phyloP scores from a whole-genome alignment of 2,113 vertebrate species.

The Dicrurus megarhynchus region DNA sequence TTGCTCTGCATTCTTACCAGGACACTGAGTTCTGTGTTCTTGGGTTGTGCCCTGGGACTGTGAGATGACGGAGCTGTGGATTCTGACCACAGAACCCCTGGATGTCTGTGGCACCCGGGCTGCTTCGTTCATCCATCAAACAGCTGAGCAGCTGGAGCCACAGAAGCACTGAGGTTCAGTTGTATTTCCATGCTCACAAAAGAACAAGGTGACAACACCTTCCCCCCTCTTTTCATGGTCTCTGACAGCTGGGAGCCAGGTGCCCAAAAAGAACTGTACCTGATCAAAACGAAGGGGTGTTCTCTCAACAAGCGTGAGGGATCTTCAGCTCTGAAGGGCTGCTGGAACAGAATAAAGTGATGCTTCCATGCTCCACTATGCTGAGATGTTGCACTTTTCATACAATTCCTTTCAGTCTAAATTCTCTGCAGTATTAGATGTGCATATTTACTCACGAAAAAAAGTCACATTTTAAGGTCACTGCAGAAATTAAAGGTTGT shows the following conservation, averaged over 20 bases:
- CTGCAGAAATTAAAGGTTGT: neutral
- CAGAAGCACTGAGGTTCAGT: neutral
- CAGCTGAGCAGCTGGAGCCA: neutral
- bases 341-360: neutral
- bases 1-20: neutral
- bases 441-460: neutral
- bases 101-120: neutral
- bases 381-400: neutral
- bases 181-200: neutral
- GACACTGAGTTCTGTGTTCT: neutral
- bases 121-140: neutral
- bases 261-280: neutral
- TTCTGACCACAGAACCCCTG: neutral
- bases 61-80: neutral
- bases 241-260: neutral
- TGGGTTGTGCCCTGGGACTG: neutral
- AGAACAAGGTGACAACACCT: neutral
- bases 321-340: neutral
- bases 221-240: neutral
- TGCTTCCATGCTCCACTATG: neutral
- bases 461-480: neutral
- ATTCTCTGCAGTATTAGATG: neutral
- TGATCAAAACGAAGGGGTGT: neutral
- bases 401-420: neutral
- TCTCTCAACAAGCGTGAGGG: neutral